Evolutionary conservation across 2,113 vertebrate genomes (phyloP).

Genomic region (Callionymus lyra): DNA sequence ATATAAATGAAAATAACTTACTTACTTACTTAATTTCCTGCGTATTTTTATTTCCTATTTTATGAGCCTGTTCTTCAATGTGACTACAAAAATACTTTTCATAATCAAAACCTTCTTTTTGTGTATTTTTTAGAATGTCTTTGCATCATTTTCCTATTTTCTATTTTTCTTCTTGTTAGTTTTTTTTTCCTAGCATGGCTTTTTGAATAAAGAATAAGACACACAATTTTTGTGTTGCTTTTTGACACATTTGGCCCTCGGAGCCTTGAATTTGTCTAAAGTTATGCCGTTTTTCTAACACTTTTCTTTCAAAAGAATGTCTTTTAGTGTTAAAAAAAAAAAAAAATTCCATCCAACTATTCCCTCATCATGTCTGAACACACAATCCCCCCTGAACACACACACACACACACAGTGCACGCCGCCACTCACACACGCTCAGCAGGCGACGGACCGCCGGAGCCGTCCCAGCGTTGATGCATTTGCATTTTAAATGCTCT

Average conservation of each 20-base stretch:
- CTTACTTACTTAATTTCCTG: too few relatives aligned
- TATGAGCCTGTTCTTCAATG: too few relatives aligned
- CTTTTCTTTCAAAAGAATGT: not conserved
- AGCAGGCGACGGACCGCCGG: constrained; percentile 74
- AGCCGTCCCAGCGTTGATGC: constrained; percentile 61
- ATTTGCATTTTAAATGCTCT: constrained; percentile 80
- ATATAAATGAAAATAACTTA: too few relatives aligned
- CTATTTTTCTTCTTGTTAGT: not conserved
- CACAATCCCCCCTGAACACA: constrained; percentile 26
- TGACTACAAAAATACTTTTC: too few relatives aligned
- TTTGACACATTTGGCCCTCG: not conserved
- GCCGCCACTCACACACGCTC: constrained; percentile 33
- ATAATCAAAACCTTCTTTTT: too few relatives aligned
- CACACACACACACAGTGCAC: constrained; percentile 25
- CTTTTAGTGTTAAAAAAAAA: not conserved
- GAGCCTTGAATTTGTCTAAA: not conserved
- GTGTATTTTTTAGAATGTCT: too few relatives aligned
- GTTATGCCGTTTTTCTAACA: not conserved
- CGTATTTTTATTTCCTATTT: too few relatives aligned
- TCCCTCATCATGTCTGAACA: constrained; percentile 20
- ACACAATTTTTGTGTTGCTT: not conserved
- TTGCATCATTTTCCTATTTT: too few relatives aligned
- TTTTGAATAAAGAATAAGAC: not conserved
- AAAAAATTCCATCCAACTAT: not conserved
- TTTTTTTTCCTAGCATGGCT: not conserved